These are phyloP conservation scores for Tetramorium simillimum DNA, from an alignment of 1,140 invertebrate genomes.

Conservation along the genomic window DNA sequence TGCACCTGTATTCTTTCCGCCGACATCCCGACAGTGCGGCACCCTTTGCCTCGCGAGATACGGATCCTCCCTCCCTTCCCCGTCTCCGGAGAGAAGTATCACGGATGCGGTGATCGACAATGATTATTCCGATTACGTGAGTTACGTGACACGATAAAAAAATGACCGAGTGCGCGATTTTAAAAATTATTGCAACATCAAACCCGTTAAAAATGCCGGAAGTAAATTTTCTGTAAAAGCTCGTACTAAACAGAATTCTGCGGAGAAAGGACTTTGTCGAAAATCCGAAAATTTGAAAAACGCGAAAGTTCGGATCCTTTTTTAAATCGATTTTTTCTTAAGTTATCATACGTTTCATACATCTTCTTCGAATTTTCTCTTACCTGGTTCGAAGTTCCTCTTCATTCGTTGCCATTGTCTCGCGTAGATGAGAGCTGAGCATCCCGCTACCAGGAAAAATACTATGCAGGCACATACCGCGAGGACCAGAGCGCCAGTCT, in stretches of 20 bases:
- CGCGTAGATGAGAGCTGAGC: slow-evolving; percentile 88
- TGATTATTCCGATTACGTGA: slow-evolving; percentile 29
- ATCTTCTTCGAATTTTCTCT: neutral
- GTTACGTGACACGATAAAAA: neutral
- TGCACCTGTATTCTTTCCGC: slow-evolving; percentile 27
- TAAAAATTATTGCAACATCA: neutral
- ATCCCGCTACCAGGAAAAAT: slow-evolving; percentile 88
- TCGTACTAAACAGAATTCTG: neutral
- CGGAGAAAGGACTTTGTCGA: neutral
- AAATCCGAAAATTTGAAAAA: neutral
- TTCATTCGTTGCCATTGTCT: slow-evolving; percentile 88
- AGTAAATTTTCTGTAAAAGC: neutral
- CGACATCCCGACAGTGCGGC: slow-evolving; percentile 24
- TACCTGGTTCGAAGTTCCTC: slow-evolving; percentile 87
- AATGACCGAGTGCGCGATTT: neutral
- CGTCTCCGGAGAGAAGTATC: neutral
- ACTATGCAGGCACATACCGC: slow-evolving; percentile 88
- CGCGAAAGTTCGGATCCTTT: neutral
- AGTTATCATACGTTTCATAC: neutral
- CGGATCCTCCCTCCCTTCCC: neutral
- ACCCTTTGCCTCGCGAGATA: slow-evolving; percentile 22
- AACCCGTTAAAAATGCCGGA: neutral
- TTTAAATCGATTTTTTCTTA: neutral
- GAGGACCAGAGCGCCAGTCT: slow-evolving; percentile 86
- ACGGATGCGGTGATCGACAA: neutral